Base-by-base conservation (phyloP, 2,888 invertebrate species). In the Hydriomena furcata region DNA sequence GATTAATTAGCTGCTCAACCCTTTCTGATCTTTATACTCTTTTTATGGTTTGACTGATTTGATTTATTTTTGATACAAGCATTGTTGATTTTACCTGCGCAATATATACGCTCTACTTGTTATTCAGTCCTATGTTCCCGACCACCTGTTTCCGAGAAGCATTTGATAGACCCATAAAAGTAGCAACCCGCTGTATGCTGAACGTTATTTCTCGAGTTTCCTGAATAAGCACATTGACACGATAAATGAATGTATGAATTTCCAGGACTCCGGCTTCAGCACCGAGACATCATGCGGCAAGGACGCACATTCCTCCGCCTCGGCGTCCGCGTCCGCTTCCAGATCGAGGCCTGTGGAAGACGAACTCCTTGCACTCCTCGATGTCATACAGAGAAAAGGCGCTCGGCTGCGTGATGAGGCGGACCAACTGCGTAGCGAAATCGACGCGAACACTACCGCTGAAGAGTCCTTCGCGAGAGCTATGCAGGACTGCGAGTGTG, bases 211-310 rank as follows among this genome's bases (percentile, higher is more conserved):
- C n/a, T n/a, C n/a, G n/a, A n/a, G n/a, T n/a, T n/a, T n/a, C n/a
- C n/a, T n/a, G n/a, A n/a, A n/a, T n/a, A n/a, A n/a, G n/a, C n/a
- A n/a, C n/a, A n/a, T n/a, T n/a, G n/a, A n/a, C n/a, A n/a, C n/a
- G 13, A 21, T 40, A 40, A n/a, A 11, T 40, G 17, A 17, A 17
- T 17, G n/a, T 17, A 4, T 21, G 1, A 1, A 23, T 7, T 38
- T 36, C 5, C 82, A 93, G 69, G 97, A 97, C 86, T 96, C 96
- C 37, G 97, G 97, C 45, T 97, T 97, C 89, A 96, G 96, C 81
- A 96, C 97, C 53, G 97, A 97, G 85, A 96, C 96, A 41, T 96
- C 95, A 43, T 94, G 94, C 71, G 95, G 94, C 70, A 95, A 95
- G 80, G 95, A 95, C 77, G 94, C 95, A 58, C 95, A 95, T 74